Base-by-base conservation (phyloP, 2,113 vertebrate genomes). In the Psophia crepitans region DNA sequence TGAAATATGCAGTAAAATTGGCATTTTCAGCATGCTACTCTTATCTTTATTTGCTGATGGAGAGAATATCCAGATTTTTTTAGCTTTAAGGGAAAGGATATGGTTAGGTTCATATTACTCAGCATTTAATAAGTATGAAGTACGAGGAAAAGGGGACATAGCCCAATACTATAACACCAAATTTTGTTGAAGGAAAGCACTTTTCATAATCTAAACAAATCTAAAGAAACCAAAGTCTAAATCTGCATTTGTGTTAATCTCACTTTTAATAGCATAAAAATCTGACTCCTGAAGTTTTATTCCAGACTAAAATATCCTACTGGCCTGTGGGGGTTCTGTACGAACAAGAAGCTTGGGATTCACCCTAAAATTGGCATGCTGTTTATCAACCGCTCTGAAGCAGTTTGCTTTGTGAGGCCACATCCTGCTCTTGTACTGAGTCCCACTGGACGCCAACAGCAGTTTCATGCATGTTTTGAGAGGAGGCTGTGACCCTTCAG, bases 21-120 rank as follows among this genome's bases (percentile, higher is more conserved):
- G 85, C 95, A 97, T 98, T 98, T 98, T 98, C 91, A 97, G 96
- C 96, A 98, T 98, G 94, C 94, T 98, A 19, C 71, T 95, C 98
- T 98, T 98, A 98, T 98, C 98, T 98, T 98, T 98, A 98, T 98
- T 98, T 98, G 98, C 98, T 98, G 97, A 96, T 97, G 96, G 97
- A 97, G 98, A 98, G 96, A 97, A 95, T 98, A 97, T 97, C 97
- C 98, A 98, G 98, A 98, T 92, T 96, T 98, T 98, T 90, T 95
- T 91, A 95, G 90, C 70, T 96, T 96, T 97, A 97, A 97, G 93
- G 88, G 89, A 94, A 97, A 97, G 81, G 68, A 74, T 93, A 71
- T 69, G 94, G 71, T 75, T 88, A 95, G 94, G 85, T 96, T 98
- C 93, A 92, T 89, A 95, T 98, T 97, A 95, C 78, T 93, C 82